phyloP scores from a whole-genome alignment of 2,113 vertebrate genomes.

The Marmota flaviventris region DNA sequence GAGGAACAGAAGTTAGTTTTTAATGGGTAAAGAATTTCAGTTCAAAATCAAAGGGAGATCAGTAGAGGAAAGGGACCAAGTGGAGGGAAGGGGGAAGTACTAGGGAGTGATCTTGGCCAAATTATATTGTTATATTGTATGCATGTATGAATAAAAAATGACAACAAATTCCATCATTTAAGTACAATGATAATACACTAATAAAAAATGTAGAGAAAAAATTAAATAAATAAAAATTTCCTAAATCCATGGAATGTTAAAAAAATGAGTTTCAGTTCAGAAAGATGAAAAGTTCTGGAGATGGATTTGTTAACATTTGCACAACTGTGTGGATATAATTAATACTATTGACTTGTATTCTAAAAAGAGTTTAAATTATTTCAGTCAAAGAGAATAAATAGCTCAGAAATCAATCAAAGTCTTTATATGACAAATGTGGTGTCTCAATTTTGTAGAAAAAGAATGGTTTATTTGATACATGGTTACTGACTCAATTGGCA shows the following conservation, averaged over 20 bases:
- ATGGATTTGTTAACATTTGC: not conserved
- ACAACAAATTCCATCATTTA: no score
- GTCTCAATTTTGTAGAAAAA: not conserved
- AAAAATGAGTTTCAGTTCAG: no score
- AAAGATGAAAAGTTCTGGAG: not conserved
- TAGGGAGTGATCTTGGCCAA: no score
- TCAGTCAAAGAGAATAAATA: conserved; percentile 14
- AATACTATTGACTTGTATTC: not conserved
- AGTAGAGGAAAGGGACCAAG: no score
- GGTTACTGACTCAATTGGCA: not conserved
- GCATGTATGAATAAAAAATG: no score
- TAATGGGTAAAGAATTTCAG: not conserved
- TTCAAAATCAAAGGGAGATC: no score
- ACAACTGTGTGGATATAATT: not conserved
- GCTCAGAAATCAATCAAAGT: not conserved
- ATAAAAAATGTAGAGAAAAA: no score
- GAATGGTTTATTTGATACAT: not conserved
- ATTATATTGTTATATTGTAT: no score
- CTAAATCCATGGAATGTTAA: no score
- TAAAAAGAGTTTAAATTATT: not conserved
- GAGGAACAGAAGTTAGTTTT: not conserved
- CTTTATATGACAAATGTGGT: not conserved
- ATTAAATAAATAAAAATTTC: no score
- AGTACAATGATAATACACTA: no score
- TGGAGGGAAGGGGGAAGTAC: no score